Base-by-base conservation (phyloP, 2,797 vertebrate genomes). In the Acanthurus lineatus region DNA sequence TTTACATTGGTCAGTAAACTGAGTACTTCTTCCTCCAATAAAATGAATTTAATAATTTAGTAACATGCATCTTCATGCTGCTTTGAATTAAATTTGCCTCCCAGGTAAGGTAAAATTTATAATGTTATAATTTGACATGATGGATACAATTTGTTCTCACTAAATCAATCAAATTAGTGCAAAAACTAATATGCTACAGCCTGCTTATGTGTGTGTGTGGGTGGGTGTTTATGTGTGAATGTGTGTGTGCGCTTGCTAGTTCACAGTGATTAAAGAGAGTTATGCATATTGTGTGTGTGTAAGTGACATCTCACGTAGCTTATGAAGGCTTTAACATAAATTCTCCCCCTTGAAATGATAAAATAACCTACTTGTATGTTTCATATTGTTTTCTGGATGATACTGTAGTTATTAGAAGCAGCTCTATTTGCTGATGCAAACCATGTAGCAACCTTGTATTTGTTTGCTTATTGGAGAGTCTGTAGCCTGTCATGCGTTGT, bases 401-500 rank as follows among this genome's bases (percentile, higher is more conserved):
- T 1, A 28, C 5, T 28, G n/a, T 0, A 32, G 3, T 45, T 16
- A 25, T 71, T 4, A 45, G 20, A 42, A 49, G 6, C 16, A 22
- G 32, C 22, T 64, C 19, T 52, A 20, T 64, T 66, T 67, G 59
- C 38, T 40, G 47, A 54, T 20, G 56, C 51, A 77, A 53, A 66
- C 56, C 58, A 25, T 61, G 25, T 61, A 69, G 0, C 51, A 12
- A 38, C 6, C 47, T 52, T 47, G 20, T 38, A 40, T 58, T 51
- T 45, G 7, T 32, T 32, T 75, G 22, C 11, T 71, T 67, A 49
- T n/a, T 62, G 51, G 40, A 44, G 74, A 57, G 61, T 69, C 32
- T 76, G 8, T 11, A 15, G 40, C 14, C 60, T 40, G 52, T 68
- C n/a, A n/a, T 7, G 35, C 3, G 28, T 3, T 32, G 28, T 4